Percentiles rank a stretch among this genome's conserved stretches.
These are phyloP conservation scores for Nomia melanderi DNA, from an alignment of 1,140 invertebrate genomes.

Conservation along the genomic window DNA sequence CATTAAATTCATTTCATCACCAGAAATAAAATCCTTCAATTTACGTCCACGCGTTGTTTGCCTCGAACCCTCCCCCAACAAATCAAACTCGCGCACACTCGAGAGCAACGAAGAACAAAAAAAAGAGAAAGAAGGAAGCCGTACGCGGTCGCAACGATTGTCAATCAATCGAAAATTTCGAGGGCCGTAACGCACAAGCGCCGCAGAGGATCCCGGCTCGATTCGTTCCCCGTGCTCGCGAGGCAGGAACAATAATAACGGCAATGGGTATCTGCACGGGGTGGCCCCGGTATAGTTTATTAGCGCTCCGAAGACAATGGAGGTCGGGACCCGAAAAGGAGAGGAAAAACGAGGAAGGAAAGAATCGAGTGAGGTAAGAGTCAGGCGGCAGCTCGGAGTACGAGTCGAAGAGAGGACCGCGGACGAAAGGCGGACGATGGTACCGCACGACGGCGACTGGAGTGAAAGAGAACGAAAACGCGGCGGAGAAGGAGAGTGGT, in stretches of 20 bases:
- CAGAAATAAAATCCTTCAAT: no score
- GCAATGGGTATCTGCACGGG: slow-evolving; percentile 76
- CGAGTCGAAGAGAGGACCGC: slow-evolving; percentile 44
- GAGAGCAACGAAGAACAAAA: no score
- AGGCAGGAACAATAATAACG: slow-evolving; percentile 77
- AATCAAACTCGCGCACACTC: not conserved
- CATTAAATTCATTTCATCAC: no score
- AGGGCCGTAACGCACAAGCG: slow-evolving; percentile 73
- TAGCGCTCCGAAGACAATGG: slow-evolving; percentile 78
- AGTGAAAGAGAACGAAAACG: slow-evolving; percentile 23
- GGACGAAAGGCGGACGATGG: slow-evolving; percentile 16
- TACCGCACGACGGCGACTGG: no score
- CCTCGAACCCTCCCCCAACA: no score
- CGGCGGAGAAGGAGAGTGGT: slow-evolving; percentile 43
- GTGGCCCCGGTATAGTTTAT: slow-evolving; percentile 78
- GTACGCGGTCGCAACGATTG: slow-evolving; percentile 14
- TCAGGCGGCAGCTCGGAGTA: slow-evolving; percentile 58
- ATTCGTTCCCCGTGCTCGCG: slow-evolving; percentile 67
- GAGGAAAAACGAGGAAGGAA: slow-evolving; percentile 67
- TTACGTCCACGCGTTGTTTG: no score
- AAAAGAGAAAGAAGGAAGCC: not conserved
- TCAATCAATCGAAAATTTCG: slow-evolving; percentile 46
- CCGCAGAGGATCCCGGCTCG: slow-evolving; percentile 39
- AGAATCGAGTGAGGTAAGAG: slow-evolving; percentile 69
- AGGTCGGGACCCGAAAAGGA: slow-evolving; percentile 79